These are phyloP conservation scores for Nasonovia ribisnigri DNA, from an alignment of 2,888 invertebrate species.

Conservation along the genomic window DNA sequence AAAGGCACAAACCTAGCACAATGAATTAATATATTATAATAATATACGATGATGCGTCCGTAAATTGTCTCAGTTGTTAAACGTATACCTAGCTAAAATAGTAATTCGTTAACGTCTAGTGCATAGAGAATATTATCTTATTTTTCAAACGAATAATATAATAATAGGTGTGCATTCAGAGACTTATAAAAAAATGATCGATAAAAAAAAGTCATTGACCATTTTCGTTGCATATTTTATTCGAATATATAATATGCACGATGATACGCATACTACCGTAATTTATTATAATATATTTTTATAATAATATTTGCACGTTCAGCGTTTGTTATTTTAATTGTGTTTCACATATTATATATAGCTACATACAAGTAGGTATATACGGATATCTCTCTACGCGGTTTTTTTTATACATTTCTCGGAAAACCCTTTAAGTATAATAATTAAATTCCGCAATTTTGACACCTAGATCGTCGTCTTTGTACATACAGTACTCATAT, in stretches of 20 bases:
- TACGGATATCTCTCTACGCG: not conserved
- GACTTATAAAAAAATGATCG: not conserved
- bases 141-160: not conserved
- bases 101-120: not conserved
- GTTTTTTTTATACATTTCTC: not conserved
- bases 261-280: not conserved
- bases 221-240: not conserved
- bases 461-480: not conserved
- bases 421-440: not conserved
- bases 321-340: not conserved
- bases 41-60: not conserved
- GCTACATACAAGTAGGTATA: no score
- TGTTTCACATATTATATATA: not conserved
- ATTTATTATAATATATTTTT: not conserved
- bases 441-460: not conserved
- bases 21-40: not conserved
- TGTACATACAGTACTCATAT: not conserved
- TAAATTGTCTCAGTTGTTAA: not conserved
- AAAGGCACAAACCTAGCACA: not conserved
- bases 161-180: not conserved
- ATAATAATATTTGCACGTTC: not conserved
- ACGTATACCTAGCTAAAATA: not conserved
- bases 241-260: not conserved
- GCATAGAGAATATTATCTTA: not conserved
- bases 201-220: not conserved